Percentiles rank a stretch among this genome's conserved stretches.
Conservation (phyloP, 1,140 invertebrate species). For the Ceratina japonica region DNA sequence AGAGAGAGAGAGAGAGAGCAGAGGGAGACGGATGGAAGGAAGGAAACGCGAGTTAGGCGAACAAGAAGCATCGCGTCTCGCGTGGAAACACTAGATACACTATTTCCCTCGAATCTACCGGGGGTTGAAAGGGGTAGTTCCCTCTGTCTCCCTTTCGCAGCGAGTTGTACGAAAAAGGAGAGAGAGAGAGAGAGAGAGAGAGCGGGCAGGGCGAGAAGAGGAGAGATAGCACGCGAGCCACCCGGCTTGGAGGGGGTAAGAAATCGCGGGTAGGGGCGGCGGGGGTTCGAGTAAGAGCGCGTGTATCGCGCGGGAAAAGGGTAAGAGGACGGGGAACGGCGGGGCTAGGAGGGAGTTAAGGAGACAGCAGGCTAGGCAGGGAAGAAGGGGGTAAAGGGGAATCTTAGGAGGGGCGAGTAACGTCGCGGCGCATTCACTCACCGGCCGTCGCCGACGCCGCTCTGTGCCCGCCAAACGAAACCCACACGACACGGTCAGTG, state of each 20-base stretch:
- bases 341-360: slow-evolving; percentile 52
- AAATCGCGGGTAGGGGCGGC: slow-evolving; percentile 39
- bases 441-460: slow-evolving; percentile 76
- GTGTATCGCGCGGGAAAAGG: slow-evolving; percentile 34
- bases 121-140: slow-evolving; percentile 58
- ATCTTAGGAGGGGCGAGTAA: slow-evolving; percentile 75
- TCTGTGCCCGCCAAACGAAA: slow-evolving; percentile 70
- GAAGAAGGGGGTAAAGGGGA: slow-evolving; percentile 34
- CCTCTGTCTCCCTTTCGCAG: slow-evolving; percentile 3
- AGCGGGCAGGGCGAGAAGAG: slow-evolving; percentile 38
- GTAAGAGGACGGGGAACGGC: slow-evolving; percentile 9
- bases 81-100: slow-evolving; percentile 42
- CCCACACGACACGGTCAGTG: slow-evolving; percentile 71
- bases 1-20: neutral
- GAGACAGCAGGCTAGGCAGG: neutral
- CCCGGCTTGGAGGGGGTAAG: neutral
- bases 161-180: slow-evolving; percentile 40
- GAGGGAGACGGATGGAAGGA: neutral
- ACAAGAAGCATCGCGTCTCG: slow-evolving; percentile 52
- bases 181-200: slow-evolving; percentile 41
- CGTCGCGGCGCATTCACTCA: slow-evolving; percentile 77
- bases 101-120: slow-evolving; percentile 47
- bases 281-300: slow-evolving; percentile 22
- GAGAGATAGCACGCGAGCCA: slow-evolving; percentile 16
- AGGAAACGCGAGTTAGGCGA: slow-evolving; percentile 52